Percentiles rank a stretch among this genome's conserved stretches.
phyloP scores from a whole-genome alignment of 1,140 invertebrate genomes.

The Dendrolimus punctatus region DNA sequence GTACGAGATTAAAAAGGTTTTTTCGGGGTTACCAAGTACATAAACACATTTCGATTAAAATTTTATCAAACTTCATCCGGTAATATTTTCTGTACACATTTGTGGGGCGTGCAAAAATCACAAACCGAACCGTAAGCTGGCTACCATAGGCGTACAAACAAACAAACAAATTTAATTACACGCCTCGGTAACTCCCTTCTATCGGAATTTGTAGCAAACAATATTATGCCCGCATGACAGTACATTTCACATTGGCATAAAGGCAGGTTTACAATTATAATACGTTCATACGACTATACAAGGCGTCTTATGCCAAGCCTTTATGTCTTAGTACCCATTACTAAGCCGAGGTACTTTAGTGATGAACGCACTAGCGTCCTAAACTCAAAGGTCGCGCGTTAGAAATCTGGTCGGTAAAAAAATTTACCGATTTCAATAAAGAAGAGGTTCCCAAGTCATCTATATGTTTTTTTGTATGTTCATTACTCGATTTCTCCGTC shows the following conservation, averaged over 20 bases:
- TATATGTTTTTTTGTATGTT: no score
- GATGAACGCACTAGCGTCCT: no score
- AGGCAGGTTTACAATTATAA: no score
- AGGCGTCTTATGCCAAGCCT: no score
- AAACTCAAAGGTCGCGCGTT: no score
- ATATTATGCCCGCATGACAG: constrained; percentile 12
- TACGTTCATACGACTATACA: no score
- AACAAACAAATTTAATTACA: constrained; percentile 46
- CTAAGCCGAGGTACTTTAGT: no score
- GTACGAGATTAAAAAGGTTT: constrained; percentile 11
- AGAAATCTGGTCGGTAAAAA: no score
- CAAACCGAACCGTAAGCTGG: constrained; percentile 11
- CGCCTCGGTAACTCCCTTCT: constrained; percentile 9
- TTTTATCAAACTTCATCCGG: constrained; percentile 22
- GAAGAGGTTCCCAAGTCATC: no score
- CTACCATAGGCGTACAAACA: constrained; percentile 11
- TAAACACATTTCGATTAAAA: constrained; percentile 26
- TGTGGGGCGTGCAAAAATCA: constrained; percentile 15
- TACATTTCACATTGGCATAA: neutral
- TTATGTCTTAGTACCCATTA: no score
- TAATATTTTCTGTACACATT: constrained; percentile 22
- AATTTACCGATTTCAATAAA: no score
- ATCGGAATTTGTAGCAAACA: constrained; percentile 21
- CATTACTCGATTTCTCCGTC: no score
- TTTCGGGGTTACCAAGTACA: constrained; percentile 5